Evolutionary conservation across 2,797 vertebrate genomes (phyloP).

Genomic region (Ficedula albicollis): DNA sequence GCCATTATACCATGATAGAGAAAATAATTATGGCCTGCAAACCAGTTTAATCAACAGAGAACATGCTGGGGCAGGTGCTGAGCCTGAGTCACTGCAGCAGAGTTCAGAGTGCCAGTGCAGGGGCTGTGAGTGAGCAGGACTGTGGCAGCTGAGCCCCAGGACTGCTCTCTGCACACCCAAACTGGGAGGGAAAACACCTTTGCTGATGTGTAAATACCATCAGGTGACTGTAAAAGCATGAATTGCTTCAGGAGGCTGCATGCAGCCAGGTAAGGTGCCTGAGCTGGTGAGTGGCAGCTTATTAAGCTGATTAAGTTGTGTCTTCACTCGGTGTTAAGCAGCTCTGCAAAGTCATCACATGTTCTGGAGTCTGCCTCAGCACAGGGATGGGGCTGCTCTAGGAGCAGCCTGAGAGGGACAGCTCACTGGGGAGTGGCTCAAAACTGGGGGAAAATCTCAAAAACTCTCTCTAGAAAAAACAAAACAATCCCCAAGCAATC

Average conservation of each 20-base stretch:
- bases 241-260: background rate
- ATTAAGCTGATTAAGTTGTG: constrained; percentile 7
- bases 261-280: background rate
- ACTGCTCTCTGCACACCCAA: background rate
- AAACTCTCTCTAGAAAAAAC: background rate
- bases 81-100: background rate
- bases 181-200: background rate
- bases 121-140: background rate
- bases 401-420: background rate
- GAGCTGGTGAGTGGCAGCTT: constrained; percentile 23
- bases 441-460: background rate
- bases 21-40: constrained; percentile 59
- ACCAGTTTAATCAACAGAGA: constrained; percentile 10
- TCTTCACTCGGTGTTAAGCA: background rate
- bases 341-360: background rate
- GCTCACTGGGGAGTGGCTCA: background rate
- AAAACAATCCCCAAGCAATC: background rate
- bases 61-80: constrained; percentile 28
- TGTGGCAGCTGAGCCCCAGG: background rate
- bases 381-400: background rate
- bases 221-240: background rate
- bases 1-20: constrained; percentile 46
- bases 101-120: background rate
- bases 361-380: background rate
- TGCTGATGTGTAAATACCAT: background rate